Evolutionary conservation across 2,113 vertebrate genomes (phyloP), one percentile per base, ranked within the genome.

Genomic region (Probosciger aterrimus): DNA sequence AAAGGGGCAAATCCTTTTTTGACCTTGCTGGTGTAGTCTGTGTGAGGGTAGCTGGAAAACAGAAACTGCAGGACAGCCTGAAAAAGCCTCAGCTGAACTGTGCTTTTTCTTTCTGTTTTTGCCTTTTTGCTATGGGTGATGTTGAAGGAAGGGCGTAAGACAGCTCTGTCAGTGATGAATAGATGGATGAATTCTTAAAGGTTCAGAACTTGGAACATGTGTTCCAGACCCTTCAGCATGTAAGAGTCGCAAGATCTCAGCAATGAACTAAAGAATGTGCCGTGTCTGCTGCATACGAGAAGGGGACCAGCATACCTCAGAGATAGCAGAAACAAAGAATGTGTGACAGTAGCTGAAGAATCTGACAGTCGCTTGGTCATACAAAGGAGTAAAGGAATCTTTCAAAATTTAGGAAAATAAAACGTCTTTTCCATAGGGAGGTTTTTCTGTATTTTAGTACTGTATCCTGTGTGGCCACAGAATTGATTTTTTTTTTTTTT

Each of bases 321-420:
- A 92, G 96, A 96, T 95, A 97, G 95, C 88, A 97, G 97, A 94
- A 97, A 98, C 98, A 98, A 98, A 98, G 98, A 97, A 95, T 86
- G 94, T 93, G 91, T 80, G 79, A 96, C 95, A 97, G 73, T 92
- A 92, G 97, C 20, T 89, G 95, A 96, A 97, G 97, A 97, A 96
- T 96, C 97, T 96, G 97, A 96, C 96, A 88, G 93, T 97, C 41
- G 95, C 97, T 98, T 98, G 97, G 97, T 97, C 75, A 4, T 97
- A 81, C 81, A 91, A 60, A 97, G 93, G 89, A 98, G 90, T 97
- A 80, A 96, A 97, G 96, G 96, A 97, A 97, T 98, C 96, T 93
- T 97, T 88, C 78, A 60, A 64, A 89, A 94, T 82, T 93, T 86
- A 86, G 78, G 88, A 78, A 95, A 97, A 95, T 90, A 92, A 96